A percentile compares a stretch with the other conserved stretches of the same genome.
Conservation (phyloP, 1,140 invertebrate genomes). For the Apocrypta bakeri region DNA sequence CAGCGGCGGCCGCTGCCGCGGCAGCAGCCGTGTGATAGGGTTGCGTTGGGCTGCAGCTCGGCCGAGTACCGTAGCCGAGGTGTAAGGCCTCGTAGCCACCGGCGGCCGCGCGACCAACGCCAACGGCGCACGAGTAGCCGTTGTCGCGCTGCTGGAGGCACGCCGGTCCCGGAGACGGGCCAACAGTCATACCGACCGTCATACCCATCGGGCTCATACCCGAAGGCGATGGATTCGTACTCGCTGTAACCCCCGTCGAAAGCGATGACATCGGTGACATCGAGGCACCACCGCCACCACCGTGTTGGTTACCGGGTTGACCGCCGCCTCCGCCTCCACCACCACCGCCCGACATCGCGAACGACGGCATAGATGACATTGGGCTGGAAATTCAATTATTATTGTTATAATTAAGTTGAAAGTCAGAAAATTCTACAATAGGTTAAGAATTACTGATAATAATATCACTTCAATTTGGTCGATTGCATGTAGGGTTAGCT, state of each 20-base stretch:
- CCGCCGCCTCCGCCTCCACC: constrained; percentile 9
- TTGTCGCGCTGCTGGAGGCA: constrained; percentile 82
- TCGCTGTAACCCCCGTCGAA: constrained; percentile 64
- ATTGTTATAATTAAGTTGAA: background rate
- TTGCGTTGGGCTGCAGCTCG: constrained; percentile 80
- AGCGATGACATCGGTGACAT: constrained; percentile 78
- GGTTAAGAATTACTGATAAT: no score
- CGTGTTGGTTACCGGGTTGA: constrained; percentile 30
- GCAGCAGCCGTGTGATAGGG: constrained; percentile 75
- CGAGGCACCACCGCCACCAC: constrained; percentile 54
- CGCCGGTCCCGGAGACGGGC: constrained; percentile 74
- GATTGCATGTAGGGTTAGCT: no score
- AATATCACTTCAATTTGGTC: no score
- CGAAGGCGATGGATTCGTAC: constrained; percentile 70
- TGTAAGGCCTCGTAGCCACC: constrained; percentile 81
- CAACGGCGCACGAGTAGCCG: constrained; percentile 80
- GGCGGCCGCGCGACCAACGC: constrained; percentile 74
- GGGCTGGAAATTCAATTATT: constrained; percentile 59
- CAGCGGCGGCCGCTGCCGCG: constrained; percentile 52
- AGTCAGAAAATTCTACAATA: no score
- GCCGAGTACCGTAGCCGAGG: constrained; percentile 79
- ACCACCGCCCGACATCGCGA: constrained; percentile 70
- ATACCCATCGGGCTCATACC: constrained; percentile 75
- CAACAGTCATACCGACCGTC: constrained; percentile 73
- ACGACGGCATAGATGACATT: constrained; percentile 77